phyloP scores from a whole-genome alignment of 2,888 invertebrate genomes.

The Tenthredo mesomela region DNA sequence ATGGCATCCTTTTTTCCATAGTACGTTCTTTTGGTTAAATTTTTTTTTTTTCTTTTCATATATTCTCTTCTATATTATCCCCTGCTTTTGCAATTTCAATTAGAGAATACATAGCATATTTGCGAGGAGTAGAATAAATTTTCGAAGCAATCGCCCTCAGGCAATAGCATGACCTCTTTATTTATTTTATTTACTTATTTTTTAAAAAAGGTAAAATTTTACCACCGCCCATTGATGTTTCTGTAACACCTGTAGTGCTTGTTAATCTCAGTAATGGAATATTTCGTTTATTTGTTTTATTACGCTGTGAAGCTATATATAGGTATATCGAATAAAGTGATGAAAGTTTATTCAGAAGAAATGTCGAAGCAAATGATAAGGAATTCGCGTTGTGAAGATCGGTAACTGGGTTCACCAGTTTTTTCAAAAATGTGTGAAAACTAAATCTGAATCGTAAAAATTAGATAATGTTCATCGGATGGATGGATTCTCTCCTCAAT shows the following conservation, averaged over 20 bases:
- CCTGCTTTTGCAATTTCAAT: not conserved
- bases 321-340: not conserved
- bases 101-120: not conserved
- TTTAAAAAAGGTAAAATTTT: not conserved
- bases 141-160: not conserved
- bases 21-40: too few species aligned
- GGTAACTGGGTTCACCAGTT: too few species aligned
- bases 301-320: not conserved
- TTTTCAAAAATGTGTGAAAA: not conserved
- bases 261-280: not conserved
- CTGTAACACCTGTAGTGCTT: not conserved
- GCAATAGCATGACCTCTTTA: not conserved
- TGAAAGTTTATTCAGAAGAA: not conserved
- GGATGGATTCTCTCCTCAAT: not conserved
- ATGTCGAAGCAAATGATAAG: not conserved
- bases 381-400: not conserved
- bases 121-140: not conserved
- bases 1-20: not conserved
- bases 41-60: not conserved
- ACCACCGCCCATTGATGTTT: conserved; percentile 3
- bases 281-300: not conserved
- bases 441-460: not conserved
- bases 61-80: not conserved
- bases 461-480: not conserved
- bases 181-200: not conserved